A percentile compares a stretch with the other conserved stretches of the same genome.
These are phyloP conservation scores for Marisa cornuarietis DNA, from an alignment of 1,140 invertebrate species.

Conservation along the genomic window DNA sequence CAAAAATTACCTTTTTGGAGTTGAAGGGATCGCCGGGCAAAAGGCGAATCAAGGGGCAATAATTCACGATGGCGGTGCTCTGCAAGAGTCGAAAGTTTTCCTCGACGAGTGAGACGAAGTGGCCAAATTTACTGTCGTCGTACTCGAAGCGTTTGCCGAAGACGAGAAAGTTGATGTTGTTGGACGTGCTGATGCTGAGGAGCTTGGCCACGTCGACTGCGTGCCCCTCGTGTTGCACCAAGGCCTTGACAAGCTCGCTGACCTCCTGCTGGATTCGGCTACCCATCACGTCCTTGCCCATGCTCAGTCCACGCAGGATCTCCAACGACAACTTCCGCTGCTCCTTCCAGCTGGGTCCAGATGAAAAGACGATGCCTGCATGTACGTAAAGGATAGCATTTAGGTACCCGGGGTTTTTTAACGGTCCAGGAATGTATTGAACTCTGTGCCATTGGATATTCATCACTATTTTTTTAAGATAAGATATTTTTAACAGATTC, in stretches of 20 bases:
- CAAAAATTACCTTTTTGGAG: not conserved
- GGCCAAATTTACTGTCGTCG: constrained; percentile 56
- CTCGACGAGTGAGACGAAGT: not conserved
- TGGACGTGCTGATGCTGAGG: constrained; percentile 23
- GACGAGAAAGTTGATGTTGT: constrained; percentile 32
- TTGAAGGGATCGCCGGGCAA: not conserved
- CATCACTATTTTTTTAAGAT: too few species aligned
- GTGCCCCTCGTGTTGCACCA: not conserved
- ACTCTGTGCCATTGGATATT: too few species aligned
- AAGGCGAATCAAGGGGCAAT: not conserved
- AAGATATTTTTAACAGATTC: too few species aligned
- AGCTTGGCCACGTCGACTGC: constrained; percentile 16
- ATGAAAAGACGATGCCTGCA: constrained; percentile 66
- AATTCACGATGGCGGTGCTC: not conserved
- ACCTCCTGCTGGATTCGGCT: constrained; percentile 69
- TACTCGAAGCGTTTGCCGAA: constrained; percentile 51
- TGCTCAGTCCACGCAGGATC: constrained; percentile 80
- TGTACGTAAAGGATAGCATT: too few species aligned
- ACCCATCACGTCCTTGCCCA: constrained; percentile 76
- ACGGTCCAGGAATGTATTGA: too few species aligned
- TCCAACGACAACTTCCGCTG: constrained; percentile 79
- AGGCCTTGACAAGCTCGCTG: constrained; percentile 19
- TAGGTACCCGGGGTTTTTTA: too few species aligned
- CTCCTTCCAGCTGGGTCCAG: constrained; percentile 83
- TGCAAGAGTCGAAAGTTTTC: not conserved